phyloP scores from a whole-genome alignment of 2,113 vertebrate genomes.

The Oenanthe melanoleuca region DNA sequence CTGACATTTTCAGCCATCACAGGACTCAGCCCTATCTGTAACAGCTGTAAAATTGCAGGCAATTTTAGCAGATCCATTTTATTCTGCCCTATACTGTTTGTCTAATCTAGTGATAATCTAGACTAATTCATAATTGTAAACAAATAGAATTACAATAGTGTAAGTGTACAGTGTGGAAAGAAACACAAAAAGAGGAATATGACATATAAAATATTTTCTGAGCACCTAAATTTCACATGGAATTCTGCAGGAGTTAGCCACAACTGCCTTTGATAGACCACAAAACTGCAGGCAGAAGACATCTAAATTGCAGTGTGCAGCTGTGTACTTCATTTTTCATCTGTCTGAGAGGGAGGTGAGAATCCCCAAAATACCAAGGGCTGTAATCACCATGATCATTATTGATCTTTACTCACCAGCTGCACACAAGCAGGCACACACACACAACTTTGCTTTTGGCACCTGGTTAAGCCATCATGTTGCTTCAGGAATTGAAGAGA shows the following conservation, averaged over 20 bases:
- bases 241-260: neutral
- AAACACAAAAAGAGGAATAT: neutral
- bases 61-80: neutral
- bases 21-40: neutral
- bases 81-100: neutral
- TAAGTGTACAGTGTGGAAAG: neutral
- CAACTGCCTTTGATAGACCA: neutral
- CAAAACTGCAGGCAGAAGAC: conserved; percentile 42
- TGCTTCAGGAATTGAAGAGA: neutral
- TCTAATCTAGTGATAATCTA: neutral
- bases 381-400: conserved; percentile 63
- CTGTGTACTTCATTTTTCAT: conserved; percentile 61
- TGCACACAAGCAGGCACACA: neutral
- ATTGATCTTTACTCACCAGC: conserved; percentile 58
- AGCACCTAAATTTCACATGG: neutral
- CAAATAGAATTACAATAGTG: neutral
- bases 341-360: conserved; percentile 46
- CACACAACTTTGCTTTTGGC: neutral
- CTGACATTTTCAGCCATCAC: neutral
- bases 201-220: neutral
- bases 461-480: conserved; percentile 13
- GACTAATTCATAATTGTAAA: neutral
- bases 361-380: conserved; percentile 53
- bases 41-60: neutral
- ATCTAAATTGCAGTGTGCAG: conserved; percentile 62